phyloP scores from a whole-genome alignment of 1,140 invertebrate species.

The Acyrthosiphon pisum region DNA sequence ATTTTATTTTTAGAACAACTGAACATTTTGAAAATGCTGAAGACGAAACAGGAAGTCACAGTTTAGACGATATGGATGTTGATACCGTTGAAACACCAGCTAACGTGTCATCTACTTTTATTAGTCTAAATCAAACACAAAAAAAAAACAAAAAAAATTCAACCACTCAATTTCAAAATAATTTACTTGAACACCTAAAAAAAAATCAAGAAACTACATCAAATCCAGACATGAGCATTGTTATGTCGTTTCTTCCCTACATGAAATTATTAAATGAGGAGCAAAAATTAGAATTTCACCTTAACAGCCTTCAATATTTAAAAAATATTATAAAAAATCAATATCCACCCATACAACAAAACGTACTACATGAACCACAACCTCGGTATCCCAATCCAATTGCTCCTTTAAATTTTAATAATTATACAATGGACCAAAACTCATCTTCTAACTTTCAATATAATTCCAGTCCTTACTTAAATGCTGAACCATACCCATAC shows the following conservation, averaged over 20 bases:
- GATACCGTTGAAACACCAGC: not conserved
- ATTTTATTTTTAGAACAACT: not conserved
- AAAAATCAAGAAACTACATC: not conserved
- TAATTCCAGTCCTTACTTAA: no score
- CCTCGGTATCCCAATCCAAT: no score
- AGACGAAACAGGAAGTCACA: not conserved
- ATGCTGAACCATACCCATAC: no score
- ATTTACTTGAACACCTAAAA: not conserved
- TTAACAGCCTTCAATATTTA: not conserved
- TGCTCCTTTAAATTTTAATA: no score
- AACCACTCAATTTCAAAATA: not conserved
- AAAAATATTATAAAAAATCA: not conserved
- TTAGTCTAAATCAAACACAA: not conserved
- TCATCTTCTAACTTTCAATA: no score
- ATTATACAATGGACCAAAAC: no score
- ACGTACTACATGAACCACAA: no score
- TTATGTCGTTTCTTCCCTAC: not conserved
- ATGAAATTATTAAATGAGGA: not conserved
- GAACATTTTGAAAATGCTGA: not conserved
- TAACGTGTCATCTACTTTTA: not conserved
- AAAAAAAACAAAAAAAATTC: not conserved
- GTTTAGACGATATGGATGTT: not conserved
- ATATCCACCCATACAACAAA: not conserved
- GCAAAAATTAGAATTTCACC: not conserved
- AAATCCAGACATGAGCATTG: not conserved